Percentiles rank a stretch among this genome's conserved stretches.
Evolutionary conservation across 2,113 vertebrate genomes (phyloP).

Genomic region (Nerophis ophidion): DNA sequence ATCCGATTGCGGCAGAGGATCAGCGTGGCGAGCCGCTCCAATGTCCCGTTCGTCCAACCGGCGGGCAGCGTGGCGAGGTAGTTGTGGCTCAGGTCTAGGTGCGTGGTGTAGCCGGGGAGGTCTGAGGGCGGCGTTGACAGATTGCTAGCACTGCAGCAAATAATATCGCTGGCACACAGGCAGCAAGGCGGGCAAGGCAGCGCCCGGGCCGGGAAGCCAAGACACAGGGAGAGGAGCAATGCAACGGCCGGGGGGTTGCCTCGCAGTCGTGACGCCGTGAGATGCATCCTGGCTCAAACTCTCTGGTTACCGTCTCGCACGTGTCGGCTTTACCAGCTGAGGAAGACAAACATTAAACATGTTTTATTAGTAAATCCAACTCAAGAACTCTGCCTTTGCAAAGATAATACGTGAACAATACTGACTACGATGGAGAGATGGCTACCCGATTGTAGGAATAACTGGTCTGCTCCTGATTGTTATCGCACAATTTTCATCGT

Average conservation of each 20-base stretch:
- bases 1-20: constrained; percentile 76
- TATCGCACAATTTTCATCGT: too few species aligned
- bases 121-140: constrained; percentile 70
- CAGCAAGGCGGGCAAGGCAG: constrained; percentile 75
- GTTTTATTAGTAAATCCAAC: neutral
- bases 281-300: constrained; percentile 48
- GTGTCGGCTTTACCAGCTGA: constrained; percentile 33
- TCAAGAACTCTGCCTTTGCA: too few species aligned
- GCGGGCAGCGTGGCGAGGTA: constrained; percentile 62
- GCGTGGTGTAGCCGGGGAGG: constrained; percentile 70
- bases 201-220: constrained; percentile 45
- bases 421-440: too few species aligned
- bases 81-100: constrained; percentile 82
- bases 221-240: constrained; percentile 51
- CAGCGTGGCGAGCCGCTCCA: constrained; percentile 70
- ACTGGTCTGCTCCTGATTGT: too few species aligned
- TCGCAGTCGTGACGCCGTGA: constrained; percentile 1
- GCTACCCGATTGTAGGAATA: too few species aligned
- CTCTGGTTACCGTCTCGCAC: constrained; percentile 55
- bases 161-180: constrained; percentile 80
- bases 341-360: constrained; percentile 6
- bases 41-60: constrained; percentile 68
- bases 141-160: constrained; percentile 78
- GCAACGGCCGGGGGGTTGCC: constrained; percentile 20
- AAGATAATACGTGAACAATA: too few species aligned